Evolutionary conservation across 2,888 invertebrate species (phyloP), one percentile per base, ranked within the genome.

Genomic region (Drosophila heteroneura): DNA sequence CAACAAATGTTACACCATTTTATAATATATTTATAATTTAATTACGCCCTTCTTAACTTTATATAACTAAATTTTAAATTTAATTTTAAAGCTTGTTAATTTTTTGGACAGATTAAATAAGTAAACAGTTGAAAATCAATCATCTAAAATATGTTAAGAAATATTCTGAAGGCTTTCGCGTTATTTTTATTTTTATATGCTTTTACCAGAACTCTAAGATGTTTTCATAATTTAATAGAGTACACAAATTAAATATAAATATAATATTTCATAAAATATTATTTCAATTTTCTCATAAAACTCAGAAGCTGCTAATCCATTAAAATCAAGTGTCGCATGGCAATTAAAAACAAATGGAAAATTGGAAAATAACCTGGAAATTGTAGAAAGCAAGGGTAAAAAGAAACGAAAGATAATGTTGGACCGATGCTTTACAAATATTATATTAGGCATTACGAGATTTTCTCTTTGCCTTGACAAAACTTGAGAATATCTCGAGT

Each of bases 281-380:
- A 47, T 16, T 16, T 16, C 16, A 7, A 19, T 26, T 19, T n/a
- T 57, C 12, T n/a, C 39, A 54, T 35, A 39, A 60, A 66, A 41
- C 47, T 51, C 37, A 35, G 35, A 19, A 3, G 39, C 35, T 35
- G 47, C 7, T 16, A 26, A 67, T 71, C 70, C 70, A 83, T 79
- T 73, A 71, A 64, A 57, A 49, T 5, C 16, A 65, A 71, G 41
- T 59, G 53, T 35, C 79, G 69, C 58, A 54, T 59, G 65, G 68
- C 76, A 63, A 75, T 83, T 75, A 79, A 79, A 83, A 74, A 39
- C 71, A 74, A 81, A 26, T 47, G 47, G 7, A 47, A 47, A 47
- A 26, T 7, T 73, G 66, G 47, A 10, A 19, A 64, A 61, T 19
- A 47, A 22, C 53, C n/a, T 7, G 26, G 16, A 28, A 28, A 28